Evolutionary conservation across 2,113 vertebrate genomes (phyloP).

Genomic region (Lepus europaeus): DNA sequence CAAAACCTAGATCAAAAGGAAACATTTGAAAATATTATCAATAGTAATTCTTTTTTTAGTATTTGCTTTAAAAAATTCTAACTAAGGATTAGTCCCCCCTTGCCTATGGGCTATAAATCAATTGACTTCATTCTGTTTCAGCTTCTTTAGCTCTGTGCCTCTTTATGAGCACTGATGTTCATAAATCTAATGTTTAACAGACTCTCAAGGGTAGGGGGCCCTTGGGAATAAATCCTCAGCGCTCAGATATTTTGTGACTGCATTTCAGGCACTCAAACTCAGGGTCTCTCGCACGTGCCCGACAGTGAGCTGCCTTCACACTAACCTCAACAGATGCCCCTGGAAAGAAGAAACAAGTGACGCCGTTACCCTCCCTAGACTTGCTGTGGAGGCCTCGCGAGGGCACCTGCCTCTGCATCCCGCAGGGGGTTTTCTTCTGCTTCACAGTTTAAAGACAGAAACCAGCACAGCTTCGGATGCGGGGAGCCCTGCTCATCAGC

Average conservation of each 20-base stretch:
- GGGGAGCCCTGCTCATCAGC: not conserved
- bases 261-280: not conserved
- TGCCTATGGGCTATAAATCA: not conserved
- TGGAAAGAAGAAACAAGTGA: not conserved
- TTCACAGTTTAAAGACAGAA: not conserved
- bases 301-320: not conserved
- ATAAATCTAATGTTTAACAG: not conserved
- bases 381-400: not conserved
- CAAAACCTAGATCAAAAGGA: slow-evolving; percentile 26
- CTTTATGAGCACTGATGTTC: not conserved
- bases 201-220: not conserved
- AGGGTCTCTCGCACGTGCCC: not conserved
- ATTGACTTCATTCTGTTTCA: not conserved
- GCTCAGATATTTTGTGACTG: not conserved
- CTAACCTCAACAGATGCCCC: not conserved
- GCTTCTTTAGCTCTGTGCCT: not conserved
- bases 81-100: not conserved
- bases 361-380: not conserved
- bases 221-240: not conserved
- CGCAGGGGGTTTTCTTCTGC: not conserved
- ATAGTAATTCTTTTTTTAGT: not conserved
- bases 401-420: not conserved
- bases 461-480: not conserved
- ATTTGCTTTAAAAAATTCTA: not conserved
- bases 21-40: not conserved